phyloP scores from a whole-genome alignment of 2,797 vertebrate genomes.

The Artibeus jamaicensis region DNA sequence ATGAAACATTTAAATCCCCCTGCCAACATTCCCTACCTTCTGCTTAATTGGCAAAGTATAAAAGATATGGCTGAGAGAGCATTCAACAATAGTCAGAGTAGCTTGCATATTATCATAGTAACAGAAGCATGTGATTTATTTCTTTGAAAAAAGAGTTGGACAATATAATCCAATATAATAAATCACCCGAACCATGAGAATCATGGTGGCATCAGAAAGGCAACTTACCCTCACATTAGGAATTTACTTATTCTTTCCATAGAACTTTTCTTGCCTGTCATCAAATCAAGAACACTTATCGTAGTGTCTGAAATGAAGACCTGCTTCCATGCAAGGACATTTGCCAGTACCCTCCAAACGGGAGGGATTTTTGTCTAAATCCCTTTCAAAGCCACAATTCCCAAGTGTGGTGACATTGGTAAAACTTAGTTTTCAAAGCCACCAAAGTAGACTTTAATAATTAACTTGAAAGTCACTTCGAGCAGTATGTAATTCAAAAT shows the following conservation, averaged over 20 bases:
- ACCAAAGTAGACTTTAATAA: background rate
- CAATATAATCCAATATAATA: slow-evolving; percentile 73
- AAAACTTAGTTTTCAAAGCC: background rate
- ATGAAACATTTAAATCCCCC: slow-evolving; percentile 64
- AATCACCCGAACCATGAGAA: slow-evolving; percentile 64
- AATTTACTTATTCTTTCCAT: slow-evolving; percentile 41
- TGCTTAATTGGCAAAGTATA: slow-evolving; percentile 72
- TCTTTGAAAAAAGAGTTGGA: slow-evolving; percentile 53
- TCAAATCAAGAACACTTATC: slow-evolving; percentile 47
- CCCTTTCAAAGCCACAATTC: slow-evolving; percentile 26
- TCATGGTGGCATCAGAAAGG: slow-evolving; percentile 56
- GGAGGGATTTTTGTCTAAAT: background rate
- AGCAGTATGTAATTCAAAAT: slow-evolving; percentile 46
- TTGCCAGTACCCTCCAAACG: background rate
- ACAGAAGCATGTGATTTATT: slow-evolving; percentile 75
- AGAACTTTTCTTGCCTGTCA: slow-evolving; percentile 3
- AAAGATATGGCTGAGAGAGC: slow-evolving; percentile 72
- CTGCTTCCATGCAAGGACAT: background rate
- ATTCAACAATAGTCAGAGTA: slow-evolving; percentile 47
- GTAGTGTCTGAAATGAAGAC: slow-evolving; percentile 4
- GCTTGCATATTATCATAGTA: slow-evolving; percentile 69
- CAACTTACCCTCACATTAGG: background rate
- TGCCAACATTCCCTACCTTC: slow-evolving; percentile 69
- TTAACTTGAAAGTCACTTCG: slow-evolving; percentile 52
- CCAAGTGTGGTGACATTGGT: background rate